Evolutionary conservation across 2,797 vertebrate genomes (phyloP), one percentile per base, ranked within the genome.

Genomic region (Anguilla pacifica): DNA sequence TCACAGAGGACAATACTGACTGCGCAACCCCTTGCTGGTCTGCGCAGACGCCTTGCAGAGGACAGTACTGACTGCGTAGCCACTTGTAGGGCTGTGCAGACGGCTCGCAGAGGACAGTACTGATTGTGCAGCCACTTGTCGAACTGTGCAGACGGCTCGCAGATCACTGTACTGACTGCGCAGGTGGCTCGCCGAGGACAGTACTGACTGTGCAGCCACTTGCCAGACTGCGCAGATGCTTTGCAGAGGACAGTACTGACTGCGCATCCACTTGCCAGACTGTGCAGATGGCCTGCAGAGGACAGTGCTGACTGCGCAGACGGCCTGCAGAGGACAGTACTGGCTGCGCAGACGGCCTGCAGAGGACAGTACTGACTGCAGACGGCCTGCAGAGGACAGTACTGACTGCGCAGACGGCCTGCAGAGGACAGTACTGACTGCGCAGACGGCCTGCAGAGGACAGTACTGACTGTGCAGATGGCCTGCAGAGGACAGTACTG

Each of bases 151-250:
- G 53, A 55, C 53, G 11, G 53, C 1, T 9, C 11, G 11, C 53
- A 55, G 53, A 9, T 9, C 53, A 55, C 7, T 55, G 53, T 35
- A 35, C 53, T 55, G 53, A 55, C 53, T 55, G 17, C 84, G 25
- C 86, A 91, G 87, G 90, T 92, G 90, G 89, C 88, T 91, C 88
- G 94, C 92, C 89, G 92, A 90, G 49, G 39, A 89, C 90, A 91
- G 91, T 55, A 9, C 53, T 55, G 53, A 55, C 31, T 86, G 15
- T 82, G n/a, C 86, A 91, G 86, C 92, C 89, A 89, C 88, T 91
- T 87, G 94, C 92, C 19, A 1, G 55, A 57, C 55, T 57, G 55
- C 53, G 53, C 53, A 55, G 53, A 55, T 4, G 1, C 1, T 6
- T 9, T 13, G 11, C 77, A 91, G 79, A 86, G 51, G 86, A 64